Percentiles rank a stretch among this genome's conserved stretches.
phyloP scores from a whole-genome alignment of 2,888 invertebrate species.

The Thyatira batis region DNA sequence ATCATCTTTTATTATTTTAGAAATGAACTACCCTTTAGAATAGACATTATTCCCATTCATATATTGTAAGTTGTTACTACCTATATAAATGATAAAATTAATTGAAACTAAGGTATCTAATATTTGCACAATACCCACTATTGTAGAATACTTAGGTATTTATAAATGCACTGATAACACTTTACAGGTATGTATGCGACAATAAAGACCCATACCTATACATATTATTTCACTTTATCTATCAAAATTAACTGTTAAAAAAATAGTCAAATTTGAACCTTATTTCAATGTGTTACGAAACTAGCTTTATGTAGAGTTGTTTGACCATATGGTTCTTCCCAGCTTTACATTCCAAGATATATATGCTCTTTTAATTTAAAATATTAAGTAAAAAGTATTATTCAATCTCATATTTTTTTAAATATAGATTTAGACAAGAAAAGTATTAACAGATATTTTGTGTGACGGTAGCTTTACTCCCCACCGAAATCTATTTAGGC shows the following conservation, averaged over 20 bases:
- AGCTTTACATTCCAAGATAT: neutral
- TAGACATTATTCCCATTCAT: no score
- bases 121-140: no score
- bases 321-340: neutral
- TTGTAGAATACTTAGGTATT: no score
- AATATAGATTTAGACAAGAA: neutral
- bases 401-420: neutral
- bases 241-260: no score
- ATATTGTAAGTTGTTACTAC: no score
- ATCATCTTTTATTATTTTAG: neutral
- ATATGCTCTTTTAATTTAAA: neutral
- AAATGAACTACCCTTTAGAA: no score
- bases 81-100: no score
- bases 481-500: neutral
- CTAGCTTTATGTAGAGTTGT: no score
- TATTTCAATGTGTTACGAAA: neutral
- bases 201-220: neutral
- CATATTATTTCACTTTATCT: neutral
- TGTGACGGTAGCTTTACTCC: neutral
- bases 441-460: neutral
- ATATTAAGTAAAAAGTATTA: neutral
- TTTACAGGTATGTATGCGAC: neutral
- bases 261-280: neutral
- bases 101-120: no score
- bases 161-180: neutral